Base-by-base conservation (phyloP, 2,797 vertebrate species). In the Gymnopithys bicolor region DNA sequence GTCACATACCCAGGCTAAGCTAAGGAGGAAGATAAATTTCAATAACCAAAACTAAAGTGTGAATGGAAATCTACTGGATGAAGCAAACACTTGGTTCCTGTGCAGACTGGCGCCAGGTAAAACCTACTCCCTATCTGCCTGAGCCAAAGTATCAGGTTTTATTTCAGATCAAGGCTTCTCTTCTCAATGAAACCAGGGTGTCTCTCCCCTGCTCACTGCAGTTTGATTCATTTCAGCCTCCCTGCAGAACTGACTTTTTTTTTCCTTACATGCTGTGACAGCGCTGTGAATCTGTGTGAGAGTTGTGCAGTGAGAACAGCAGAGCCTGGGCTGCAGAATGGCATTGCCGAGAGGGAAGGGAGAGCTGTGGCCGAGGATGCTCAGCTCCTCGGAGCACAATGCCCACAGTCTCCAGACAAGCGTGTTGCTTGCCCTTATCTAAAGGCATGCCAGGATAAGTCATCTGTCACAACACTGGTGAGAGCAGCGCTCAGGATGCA, bases 331-430 rank as follows among this genome's bases (percentile, higher is more conserved):
- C 71, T 85, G 88, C 51, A 11, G 37, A 3, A 11, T 0, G 9
- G 41, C 37, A 32, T 3, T 5, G 51, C 71, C 2, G 0, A 41
- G 75, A 62, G 51, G 43, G 2, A 28, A n/a, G 23, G 25, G 14
- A 25, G 28, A 37, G 74, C 58, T 56, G 62, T 0, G 3, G 62
- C 51, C 0, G 0, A 22, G 45, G 53, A 43, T 0, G 1, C 56
- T 1, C 41, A 28, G 39, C 67, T 59, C 64, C 75, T 77, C 0
- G 0, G 49, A 89, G 63, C 49, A 13, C 53, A 1, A 0, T 1
- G 16, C 8, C 60, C 4, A 2, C 32, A 4, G 37, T 6, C 25
- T 58, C 66, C 80, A 64, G 66, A 13, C 33, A 28, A 37, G 27
- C 4, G 0, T 4, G 30, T 9, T 60, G 60, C 76, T 70, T 59